Evolutionary conservation across 2,113 vertebrate species (phyloP), one percentile per base, ranked within the genome.

Genomic region (Myrmecophaga tridactyla): DNA sequence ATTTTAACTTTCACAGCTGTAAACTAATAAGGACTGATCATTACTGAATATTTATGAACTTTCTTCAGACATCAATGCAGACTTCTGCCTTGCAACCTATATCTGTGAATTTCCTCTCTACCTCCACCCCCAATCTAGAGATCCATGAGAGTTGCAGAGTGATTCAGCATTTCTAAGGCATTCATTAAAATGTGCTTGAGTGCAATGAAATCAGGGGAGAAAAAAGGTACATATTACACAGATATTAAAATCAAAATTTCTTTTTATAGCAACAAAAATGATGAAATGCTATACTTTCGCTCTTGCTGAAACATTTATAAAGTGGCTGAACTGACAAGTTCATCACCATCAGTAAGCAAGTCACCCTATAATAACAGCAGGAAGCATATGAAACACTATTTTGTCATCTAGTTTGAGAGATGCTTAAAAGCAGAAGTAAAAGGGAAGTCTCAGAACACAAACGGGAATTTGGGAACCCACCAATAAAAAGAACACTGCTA

Each of bases 101-200:
- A 95, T 73, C 63, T 93, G 83, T 58, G 65, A 87, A 65, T 85
- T 72, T 53, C n/a, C 70, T 93, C 56, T 96, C 53, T 53, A 93
- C n/a, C 23, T 96, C 89, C 88, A 67, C 20, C 48, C 85, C 88
- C 43, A 58, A 34, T 39, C 63, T 20, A 77, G 85, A 60, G 56
- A 94, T 90, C 76, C 43, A 77, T 17, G 78, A 92, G 82, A 73
- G 46, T 31, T 25, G 60, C 86, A 94, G 75, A 73, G 72, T 98
- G 97, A 98, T 29, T 98, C 97, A 97, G 97, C 97, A 97, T 82
- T 96, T 97, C 91, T 67, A 67, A 73, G 25, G 65, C 83, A 60
- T 41, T 94, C 80, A 34, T 78, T 87, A 96, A 92, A 92, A 95
- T 76, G 48, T 91, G 94, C 76, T 93, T 51, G 73, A 77, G 11